Evolutionary conservation across 2,797 vertebrate genomes (phyloP).

Genomic region (Triplophysa bombifrons): DNA sequence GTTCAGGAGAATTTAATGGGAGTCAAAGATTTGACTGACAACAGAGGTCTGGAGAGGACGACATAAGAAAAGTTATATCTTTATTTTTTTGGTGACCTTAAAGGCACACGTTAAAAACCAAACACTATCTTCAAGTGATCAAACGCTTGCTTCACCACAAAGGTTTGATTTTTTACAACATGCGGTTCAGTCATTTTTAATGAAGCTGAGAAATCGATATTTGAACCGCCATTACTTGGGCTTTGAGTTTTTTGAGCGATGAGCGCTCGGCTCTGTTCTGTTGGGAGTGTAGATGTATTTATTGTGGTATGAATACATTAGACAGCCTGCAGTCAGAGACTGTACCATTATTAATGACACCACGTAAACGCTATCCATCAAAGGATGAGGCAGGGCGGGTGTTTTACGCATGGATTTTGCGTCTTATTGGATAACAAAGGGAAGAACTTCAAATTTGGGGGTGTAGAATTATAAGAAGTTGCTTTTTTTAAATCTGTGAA

Average conservation of each 20-base stretch:
- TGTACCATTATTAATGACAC: slow-evolving; percentile 30
- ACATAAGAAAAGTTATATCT: slow-evolving; percentile 56
- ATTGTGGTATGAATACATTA: slow-evolving; percentile 56
- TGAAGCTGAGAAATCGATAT: slow-evolving; percentile 56
- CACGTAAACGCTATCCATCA: slow-evolving; percentile 42
- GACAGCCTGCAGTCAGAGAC: slow-evolving; percentile 44
- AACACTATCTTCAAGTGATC: slow-evolving; percentile 38
- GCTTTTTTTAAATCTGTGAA: too few relatives aligned
- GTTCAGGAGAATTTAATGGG: slow-evolving; percentile 58
- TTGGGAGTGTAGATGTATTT: slow-evolving; percentile 50
- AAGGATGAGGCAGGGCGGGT: not conserved
- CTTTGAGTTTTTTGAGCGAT: slow-evolving; percentile 57
- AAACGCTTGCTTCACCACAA: slow-evolving; percentile 36
- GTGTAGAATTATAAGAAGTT: too few relatives aligned
- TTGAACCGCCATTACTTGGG: slow-evolving; percentile 46
- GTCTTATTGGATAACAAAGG: not conserved
- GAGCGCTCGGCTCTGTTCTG: slow-evolving; percentile 43
- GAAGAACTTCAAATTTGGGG: too few relatives aligned
- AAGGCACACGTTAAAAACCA: slow-evolving; percentile 59
- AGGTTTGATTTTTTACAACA: slow-evolving; percentile 55
- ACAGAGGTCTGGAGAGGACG: slow-evolving; percentile 68
- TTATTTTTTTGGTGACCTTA: slow-evolving; percentile 65
- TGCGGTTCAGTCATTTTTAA: slow-evolving; percentile 55
- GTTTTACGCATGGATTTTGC: slow-evolving; percentile 66
- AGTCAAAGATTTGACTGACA: slow-evolving; percentile 62